phyloP scores from a whole-genome alignment of 2,888 invertebrate species.

The Drosophila quinaria region DNA sequence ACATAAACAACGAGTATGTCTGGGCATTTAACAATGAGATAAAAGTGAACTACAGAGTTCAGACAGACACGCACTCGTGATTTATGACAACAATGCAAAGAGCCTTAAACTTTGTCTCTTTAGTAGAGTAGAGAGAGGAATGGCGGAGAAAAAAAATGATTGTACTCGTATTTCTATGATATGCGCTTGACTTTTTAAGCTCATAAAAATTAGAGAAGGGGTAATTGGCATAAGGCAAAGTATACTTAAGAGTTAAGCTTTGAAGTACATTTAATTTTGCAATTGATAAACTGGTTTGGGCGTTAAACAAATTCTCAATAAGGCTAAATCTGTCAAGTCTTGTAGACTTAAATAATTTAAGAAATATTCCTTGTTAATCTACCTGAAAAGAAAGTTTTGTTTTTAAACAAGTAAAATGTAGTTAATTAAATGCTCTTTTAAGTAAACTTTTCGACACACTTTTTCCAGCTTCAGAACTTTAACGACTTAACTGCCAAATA shows the following conservation, averaged over 20 bases:
- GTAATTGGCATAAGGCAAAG: constrained; percentile 24
- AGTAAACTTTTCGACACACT: background rate
- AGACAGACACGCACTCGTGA: constrained; percentile 65
- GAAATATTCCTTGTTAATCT: background rate
- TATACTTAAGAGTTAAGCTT: constrained; percentile 6
- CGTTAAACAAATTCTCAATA: background rate
- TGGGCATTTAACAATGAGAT: constrained; percentile 56
- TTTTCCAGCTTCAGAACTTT: constrained; percentile 6
- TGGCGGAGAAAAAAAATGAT: constrained; percentile 18
- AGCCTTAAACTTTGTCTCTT: constrained; percentile 70
- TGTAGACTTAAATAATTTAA: background rate
- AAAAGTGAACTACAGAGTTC: constrained; percentile 60
- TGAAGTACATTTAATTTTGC: constrained; percentile 1
- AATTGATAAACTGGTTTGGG: constrained; percentile 11
- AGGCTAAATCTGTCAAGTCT: background rate
- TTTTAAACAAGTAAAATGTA: background rate
- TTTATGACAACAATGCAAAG: constrained; percentile 59
- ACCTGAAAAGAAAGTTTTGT: constrained; percentile 7
- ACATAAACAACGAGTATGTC: constrained; percentile 16
- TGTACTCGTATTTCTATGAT: constrained; percentile 24
- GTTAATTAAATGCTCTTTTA: background rate
- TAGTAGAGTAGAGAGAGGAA: constrained; percentile 14
- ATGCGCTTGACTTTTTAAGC: constrained; percentile 42
- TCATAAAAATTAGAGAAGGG: constrained; percentile 21
- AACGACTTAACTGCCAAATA: constrained; percentile 6